A percentile compares a stretch with the other conserved stretches of the same genome.
These are phyloP conservation scores for Poecilia wingei DNA, from an alignment of 2,797 vertebrate species.

Conservation along the genomic window DNA sequence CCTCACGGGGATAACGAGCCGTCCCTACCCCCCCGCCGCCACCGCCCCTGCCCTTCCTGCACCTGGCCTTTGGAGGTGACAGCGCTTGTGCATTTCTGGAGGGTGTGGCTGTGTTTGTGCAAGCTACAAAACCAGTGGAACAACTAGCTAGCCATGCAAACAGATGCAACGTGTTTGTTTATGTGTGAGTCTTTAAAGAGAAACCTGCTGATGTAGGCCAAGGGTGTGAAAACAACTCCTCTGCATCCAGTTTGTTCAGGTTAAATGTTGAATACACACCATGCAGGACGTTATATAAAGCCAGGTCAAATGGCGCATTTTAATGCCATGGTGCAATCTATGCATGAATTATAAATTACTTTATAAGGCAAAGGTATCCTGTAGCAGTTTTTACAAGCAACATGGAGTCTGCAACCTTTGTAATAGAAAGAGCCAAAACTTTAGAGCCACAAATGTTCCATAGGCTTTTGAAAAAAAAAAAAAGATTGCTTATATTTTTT, in stretches of 20 bases:
- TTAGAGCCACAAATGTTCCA: no score
- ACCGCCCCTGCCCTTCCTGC: slow-evolving; percentile 36
- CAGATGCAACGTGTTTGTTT: slow-evolving; percentile 11
- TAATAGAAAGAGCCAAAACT: no score
- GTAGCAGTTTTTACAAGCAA: neutral
- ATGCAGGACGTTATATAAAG: neutral
- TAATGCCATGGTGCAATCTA: neutral
- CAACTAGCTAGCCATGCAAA: slow-evolving; percentile 26
- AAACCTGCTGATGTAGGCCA: slow-evolving; percentile 1
- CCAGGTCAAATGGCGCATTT: slow-evolving; percentile 6
- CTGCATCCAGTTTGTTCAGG: slow-evolving; percentile 14
- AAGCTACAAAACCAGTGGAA: slow-evolving; percentile 62
- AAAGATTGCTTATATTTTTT: no score
- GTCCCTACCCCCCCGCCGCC: slow-evolving; percentile 1
- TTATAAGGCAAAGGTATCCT: neutral
- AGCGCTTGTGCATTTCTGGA: slow-evolving; percentile 42
- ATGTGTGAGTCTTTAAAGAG: neutral
- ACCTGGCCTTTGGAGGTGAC: slow-evolving; percentile 68
- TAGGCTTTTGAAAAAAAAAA: no score
- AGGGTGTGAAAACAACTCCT: slow-evolving; percentile 7
- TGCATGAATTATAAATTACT: slow-evolving; percentile 11
- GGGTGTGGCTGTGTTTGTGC: slow-evolving; percentile 67
- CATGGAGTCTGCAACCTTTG: neutral
- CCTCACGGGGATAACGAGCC: slow-evolving; percentile 59
- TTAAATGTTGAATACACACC: slow-evolving; percentile 5